phyloP scores from a whole-genome alignment of 2,888 invertebrate species.

The Sminthurides aquaticus region DNA sequence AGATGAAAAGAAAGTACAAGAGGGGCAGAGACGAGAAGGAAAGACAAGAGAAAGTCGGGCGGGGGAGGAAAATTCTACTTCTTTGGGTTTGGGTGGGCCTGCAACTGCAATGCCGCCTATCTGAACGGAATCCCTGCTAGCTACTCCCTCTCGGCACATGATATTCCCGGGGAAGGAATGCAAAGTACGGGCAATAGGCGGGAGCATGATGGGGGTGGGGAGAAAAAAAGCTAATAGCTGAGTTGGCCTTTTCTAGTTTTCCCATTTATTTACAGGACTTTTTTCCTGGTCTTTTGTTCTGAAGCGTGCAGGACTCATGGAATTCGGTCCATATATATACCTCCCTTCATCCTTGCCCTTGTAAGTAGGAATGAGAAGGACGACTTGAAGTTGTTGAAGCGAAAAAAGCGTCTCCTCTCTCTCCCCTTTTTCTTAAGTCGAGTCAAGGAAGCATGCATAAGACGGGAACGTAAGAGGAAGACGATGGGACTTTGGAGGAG shows the following conservation, averaged over 20 bases:
- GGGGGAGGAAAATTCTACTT: no score
- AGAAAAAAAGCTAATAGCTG: slow-evolving; percentile 20
- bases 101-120: no score
- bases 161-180: no score
- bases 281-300: slow-evolving; percentile 19
- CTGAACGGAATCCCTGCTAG: no score
- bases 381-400: neutral
- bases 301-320: neutral
- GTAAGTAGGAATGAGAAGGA: neutral
- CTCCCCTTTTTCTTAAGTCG: slow-evolving; percentile 8
- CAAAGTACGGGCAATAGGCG: neutral
- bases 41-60: slow-evolving; percentile 9
- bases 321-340: neutral
- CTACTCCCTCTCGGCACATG: no score
- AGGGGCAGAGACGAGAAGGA: neutral
- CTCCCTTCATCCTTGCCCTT: neutral
- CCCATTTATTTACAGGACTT: slow-evolving; percentile 22
- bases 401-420: slow-evolving; percentile 2
- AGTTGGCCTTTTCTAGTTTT: slow-evolving; percentile 24
- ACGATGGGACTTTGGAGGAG: slow-evolving; percentile 6
- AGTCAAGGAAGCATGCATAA: slow-evolving; percentile 5
- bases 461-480: slow-evolving; percentile 3
- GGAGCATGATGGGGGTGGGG: neutral
- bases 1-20: neutral
- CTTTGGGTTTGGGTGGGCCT: no score